These are phyloP conservation scores for Cantharis lateralis DNA, from an alignment of 2,888 invertebrate genomes.

Conservation along the genomic window DNA sequence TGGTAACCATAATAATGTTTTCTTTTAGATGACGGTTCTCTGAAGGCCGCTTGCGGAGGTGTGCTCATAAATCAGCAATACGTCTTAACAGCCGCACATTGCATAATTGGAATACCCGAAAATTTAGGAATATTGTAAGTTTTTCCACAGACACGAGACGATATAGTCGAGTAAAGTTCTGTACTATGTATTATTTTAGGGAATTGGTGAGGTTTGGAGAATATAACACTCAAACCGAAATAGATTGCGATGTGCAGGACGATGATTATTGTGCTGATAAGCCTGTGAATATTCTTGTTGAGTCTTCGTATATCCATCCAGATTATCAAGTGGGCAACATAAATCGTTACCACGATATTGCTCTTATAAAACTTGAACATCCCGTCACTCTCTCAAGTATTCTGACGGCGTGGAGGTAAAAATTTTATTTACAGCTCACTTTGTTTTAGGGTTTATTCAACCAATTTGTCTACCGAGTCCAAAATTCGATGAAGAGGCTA, in stretches of 20 bases:
- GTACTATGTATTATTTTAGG: too few species aligned
- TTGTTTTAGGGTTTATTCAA: slow-evolving; percentile 54
- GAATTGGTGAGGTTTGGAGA: slow-evolving; percentile 67
- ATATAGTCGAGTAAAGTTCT: too few species aligned
- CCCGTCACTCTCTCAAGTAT: slow-evolving; percentile 43
- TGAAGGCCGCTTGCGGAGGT: slow-evolving; percentile 49
- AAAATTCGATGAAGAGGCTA: slow-evolving; percentile 28
- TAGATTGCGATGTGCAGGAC: slow-evolving; percentile 60
- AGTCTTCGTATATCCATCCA: slow-evolving; percentile 41
- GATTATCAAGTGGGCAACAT: slow-evolving; percentile 38
- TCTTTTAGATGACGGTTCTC: slow-evolving; percentile 15
- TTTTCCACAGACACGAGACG: too few species aligned
- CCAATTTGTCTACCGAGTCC: slow-evolving; percentile 62
- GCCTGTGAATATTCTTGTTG: slow-evolving; percentile 44
- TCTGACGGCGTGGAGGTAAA: neutral
- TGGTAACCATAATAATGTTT: neutral
- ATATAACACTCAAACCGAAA: slow-evolving; percentile 64
- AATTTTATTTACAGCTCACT: slow-evolving; percentile 44
- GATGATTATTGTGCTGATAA: slow-evolving; percentile 41
- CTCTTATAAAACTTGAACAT: slow-evolving; percentile 56
- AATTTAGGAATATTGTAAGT: slow-evolving; percentile 40
- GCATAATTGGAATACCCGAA: slow-evolving; percentile 37
- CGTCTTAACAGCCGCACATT: slow-evolving; percentile 54
- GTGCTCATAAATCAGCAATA: slow-evolving; percentile 47
- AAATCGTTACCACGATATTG: slow-evolving; percentile 44